phyloP scores from a whole-genome alignment of 2,113 vertebrate species.

The Gobius niger region DNA sequence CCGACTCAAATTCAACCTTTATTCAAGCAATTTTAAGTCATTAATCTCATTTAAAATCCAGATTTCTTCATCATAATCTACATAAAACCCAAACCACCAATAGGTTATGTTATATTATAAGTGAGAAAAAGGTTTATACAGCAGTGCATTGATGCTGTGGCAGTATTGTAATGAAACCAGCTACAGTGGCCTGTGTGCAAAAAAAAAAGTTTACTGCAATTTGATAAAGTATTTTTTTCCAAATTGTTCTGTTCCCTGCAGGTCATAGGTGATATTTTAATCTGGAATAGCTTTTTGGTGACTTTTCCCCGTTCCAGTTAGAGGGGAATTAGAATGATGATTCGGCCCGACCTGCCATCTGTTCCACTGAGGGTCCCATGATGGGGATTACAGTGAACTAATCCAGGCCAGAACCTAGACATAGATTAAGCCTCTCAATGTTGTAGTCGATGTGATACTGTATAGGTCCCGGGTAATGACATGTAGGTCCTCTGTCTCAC shows the following conservation, averaged over 20 bases:
- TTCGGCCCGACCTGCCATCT: constrained; percentile 73
- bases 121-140: too few species aligned
- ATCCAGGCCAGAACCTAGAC: constrained; percentile 55
- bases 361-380: constrained; percentile 62
- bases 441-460: constrained; percentile 34
- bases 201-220: too few species aligned
- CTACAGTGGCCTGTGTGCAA: too few species aligned
- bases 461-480: too few species aligned
- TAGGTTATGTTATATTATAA: too few species aligned
- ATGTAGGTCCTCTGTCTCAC: neutral
- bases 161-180: too few species aligned
- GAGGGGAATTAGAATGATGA: constrained; percentile 57
- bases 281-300: constrained; percentile 20
- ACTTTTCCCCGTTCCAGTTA: constrained; percentile 25
- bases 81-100: too few species aligned
- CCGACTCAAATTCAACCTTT: too few species aligned
- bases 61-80: too few species aligned
- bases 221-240: neutral
- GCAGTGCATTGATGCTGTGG: too few species aligned
- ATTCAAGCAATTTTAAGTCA: too few species aligned
- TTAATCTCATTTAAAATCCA: too few species aligned
- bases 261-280: neutral
- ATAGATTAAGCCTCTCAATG: constrained; percentile 64
- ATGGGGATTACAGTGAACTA: constrained; percentile 68
- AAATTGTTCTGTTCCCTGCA: neutral